These are phyloP conservation scores for Botia almorhae DNA, from an alignment of 2,797 vertebrate species.

Conservation along the genomic window DNA sequence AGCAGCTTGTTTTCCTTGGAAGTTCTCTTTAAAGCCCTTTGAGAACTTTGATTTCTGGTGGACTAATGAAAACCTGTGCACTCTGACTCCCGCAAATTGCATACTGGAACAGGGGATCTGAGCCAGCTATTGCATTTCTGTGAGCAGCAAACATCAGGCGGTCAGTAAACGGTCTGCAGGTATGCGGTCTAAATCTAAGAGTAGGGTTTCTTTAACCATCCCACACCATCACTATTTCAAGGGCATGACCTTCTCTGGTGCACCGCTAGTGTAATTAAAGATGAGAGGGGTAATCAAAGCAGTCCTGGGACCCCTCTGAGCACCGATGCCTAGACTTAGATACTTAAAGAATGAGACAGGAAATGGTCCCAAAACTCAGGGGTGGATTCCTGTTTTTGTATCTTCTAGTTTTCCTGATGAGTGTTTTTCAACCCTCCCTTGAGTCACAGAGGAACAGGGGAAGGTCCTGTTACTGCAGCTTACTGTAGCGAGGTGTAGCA, in stretches of 20 bases:
- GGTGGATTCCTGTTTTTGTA: constrained; percentile 39
- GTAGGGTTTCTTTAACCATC: constrained; percentile 22
- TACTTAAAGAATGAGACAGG: constrained; percentile 1
- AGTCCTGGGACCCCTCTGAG: constrained; percentile 51
- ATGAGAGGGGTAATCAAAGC: constrained; percentile 52
- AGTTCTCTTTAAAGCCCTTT: not conserved
- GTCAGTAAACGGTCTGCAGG: not conserved
- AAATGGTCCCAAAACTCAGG: constrained; percentile 10
- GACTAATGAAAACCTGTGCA: not conserved
- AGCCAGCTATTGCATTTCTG: not conserved
- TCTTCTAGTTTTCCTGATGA: constrained; percentile 20
- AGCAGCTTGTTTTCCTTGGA: not conserved
- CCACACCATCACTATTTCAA: constrained; percentile 47
- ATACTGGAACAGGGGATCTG: not conserved
- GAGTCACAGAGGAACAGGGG: constrained; percentile 25
- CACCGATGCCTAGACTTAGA: constrained; percentile 4
- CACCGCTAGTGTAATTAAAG: constrained; percentile 41
- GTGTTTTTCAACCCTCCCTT: constrained; percentile 10
- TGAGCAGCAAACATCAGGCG: not conserved
- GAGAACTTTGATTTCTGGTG: not conserved
- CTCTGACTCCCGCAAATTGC: not conserved
- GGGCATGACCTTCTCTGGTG: constrained; percentile 44
- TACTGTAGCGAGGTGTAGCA: constrained; percentile 50
- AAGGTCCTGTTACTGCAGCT: constrained; percentile 51
- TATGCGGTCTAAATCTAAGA: not conserved